Percentiles rank a stretch among this genome's conserved stretches.
Conservation (phyloP, 2,113 vertebrate species). For the Falco punctatus region DNA sequence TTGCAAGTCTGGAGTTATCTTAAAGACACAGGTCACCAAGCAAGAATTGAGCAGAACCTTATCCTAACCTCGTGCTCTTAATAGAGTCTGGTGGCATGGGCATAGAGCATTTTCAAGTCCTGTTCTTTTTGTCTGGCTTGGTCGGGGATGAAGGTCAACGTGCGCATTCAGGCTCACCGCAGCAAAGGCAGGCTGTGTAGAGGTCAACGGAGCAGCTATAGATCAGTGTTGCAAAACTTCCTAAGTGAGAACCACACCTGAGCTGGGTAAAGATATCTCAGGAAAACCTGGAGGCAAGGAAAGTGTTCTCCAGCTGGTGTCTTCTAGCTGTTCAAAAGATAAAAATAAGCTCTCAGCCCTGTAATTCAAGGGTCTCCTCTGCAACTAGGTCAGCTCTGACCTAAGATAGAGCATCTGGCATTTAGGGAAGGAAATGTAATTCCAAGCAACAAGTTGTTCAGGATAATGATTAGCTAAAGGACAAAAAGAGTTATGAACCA, state of each 20-base stretch:
- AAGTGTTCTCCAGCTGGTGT: neutral
- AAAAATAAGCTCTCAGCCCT: neutral
- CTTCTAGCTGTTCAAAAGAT: neutral
- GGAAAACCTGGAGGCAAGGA: neutral
- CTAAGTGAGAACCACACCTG: neutral
- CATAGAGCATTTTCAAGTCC: neutral
- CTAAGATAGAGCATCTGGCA: neutral
- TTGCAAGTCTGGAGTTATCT: neutral
- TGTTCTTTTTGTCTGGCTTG: neutral
- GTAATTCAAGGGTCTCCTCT: neutral
- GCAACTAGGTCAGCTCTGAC: neutral
- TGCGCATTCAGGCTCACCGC: neutral
- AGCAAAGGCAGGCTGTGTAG: neutral
- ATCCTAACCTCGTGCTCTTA: neutral
- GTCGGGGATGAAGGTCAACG: rapidly evolving
- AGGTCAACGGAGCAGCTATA: neutral
- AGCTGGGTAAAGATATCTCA: neutral
- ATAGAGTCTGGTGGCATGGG: neutral
- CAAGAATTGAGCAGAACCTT: neutral
- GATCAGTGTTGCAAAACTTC: neutral
- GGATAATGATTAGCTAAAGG: neutral
- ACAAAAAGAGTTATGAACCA: neutral
- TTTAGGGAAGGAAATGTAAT: neutral
- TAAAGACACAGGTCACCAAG: neutral
- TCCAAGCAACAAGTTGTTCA: neutral